Evolutionary conservation across 1,140 invertebrate species (phyloP), one percentile per base, ranked within the genome.

Genomic region (Drosophila elegans): DNA sequence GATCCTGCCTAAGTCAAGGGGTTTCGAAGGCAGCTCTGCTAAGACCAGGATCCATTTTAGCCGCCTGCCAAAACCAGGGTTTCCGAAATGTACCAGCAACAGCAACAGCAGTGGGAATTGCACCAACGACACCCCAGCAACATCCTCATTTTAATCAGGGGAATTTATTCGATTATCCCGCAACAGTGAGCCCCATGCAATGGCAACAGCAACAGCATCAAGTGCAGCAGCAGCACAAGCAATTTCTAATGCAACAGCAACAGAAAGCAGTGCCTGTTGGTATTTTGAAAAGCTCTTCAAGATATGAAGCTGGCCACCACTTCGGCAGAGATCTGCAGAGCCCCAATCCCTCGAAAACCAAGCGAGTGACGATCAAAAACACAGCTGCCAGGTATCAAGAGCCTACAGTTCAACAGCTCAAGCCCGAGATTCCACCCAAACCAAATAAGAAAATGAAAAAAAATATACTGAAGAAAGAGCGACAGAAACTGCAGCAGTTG

Each of bases 201-300:
- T 45, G 36, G 51, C 51, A 45, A 16, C 74, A 57, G 21, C 66
- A 57, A 2, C 55, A 44, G 2, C 34, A 42, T 4, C 42, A 39
- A 13, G 11, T 52, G 52, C 41, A 36, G 38, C 59, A 42, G 29
- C 41, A 67, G 21, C 46, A 57, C 34, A 49, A 54, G 46, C 52
- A 56, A n/a, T 44, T 41, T 21, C 55, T 45, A 10, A 16, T 39
- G 36, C 34, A 53, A 25, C 29, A 60, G 32, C 71, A 60, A 13
- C 16, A 21, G 10, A 55, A 32, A 27, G 29, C 38, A 2, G 4
- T n/a, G 7, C 59, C 67, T 6, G 34, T 42, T 7, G 34, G 62
- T 27, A 77, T 77, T 27, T 5, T 77, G 3, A 77, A 77, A 29
- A 77, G 44, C 3, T 2, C 44, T 2, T 5, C 38, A 3, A 16